These are phyloP conservation scores for Papilio polyxenes DNA, from an alignment of 1,140 invertebrate genomes.

Conservation along the genomic window DNA sequence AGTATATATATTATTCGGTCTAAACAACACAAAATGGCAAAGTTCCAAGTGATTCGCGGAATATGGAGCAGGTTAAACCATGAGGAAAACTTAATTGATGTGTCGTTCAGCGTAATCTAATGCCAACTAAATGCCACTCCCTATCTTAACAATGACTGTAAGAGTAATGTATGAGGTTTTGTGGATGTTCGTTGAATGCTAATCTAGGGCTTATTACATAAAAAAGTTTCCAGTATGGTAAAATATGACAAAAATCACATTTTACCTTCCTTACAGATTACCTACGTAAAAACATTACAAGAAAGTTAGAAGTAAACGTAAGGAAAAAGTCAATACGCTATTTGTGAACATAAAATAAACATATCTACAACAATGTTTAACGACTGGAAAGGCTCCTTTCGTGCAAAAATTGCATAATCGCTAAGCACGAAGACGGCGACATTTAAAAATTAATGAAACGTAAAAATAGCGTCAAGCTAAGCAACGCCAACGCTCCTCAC, in stretches of 20 bases:
- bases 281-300: neutral
- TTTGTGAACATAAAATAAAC: neutral
- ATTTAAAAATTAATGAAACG: conserved; percentile 18
- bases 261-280: neutral
- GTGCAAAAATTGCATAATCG: conserved; percentile 7
- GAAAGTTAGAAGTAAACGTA: neutral
- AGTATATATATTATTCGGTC: neutral
- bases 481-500: neutral
- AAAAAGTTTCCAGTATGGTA: neutral
- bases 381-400: neutral
- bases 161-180: conserved; percentile 8
- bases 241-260: neutral
- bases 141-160: neutral
- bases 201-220: neutral
- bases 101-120: neutral
- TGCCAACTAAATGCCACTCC: conserved; percentile 9
- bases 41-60: conserved; percentile 14
- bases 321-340: neutral
- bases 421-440: neutral
- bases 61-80: conserved; percentile 19
- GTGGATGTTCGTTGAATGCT: neutral
- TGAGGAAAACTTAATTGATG: conserved; percentile 14
- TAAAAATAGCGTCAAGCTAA: neutral
- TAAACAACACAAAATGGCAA: neutral
- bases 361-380: neutral